Evolutionary conservation across 2,113 vertebrate genomes (phyloP), one percentile per base, ranked within the genome.

Genomic region (Meles meles): DNA sequence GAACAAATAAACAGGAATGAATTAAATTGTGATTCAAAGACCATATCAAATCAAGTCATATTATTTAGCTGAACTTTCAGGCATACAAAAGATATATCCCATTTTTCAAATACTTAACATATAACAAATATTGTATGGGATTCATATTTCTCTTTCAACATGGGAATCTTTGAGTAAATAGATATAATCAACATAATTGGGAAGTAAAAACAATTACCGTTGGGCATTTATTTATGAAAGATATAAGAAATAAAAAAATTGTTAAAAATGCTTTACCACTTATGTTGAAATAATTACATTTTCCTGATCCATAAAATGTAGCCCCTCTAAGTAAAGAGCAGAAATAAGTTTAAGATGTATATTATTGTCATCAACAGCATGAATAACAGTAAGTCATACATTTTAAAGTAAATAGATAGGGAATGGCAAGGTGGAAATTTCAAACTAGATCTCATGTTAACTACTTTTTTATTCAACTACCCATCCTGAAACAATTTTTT

Each of bases 11-110:
- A 86, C 39, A 89, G 29, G 34, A 96, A 83, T 96, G 79, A 57
- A 65, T 87, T 93, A 93, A 96, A 96, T 47, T 92, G 86, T 93
- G 23, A 94, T 91, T 96, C 71, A 96, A 86, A 95, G 61, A 92
- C n/a, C 52, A 81, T 87, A 94, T 84, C 74, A 86, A 97, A 87
- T 74, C 49, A 89, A 94, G 27, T 86, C 42, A 74, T 90, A 88
- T 90, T 42, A 95, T 79, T 91, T 96, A 92, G 27, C 21, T 87
- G 21, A 93, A 83, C 4, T 90, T 89, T 83, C 18, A 76, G 39
- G 34, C 10, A 96, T 39, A 18, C 34, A 17, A 95, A 4, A 91
- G 9, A 89, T 59, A 23, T 20, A 83, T 63, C 72, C 27, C 55
- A 2, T n/a, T 88, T 80, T 84, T 79, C 14, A 47, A 91, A 69